Percentiles rank a stretch among this genome's conserved stretches.
These are phyloP conservation scores for Sinocyclocheilus rhinocerous DNA, from an alignment of 2,113 vertebrate species.

Conservation along the genomic window DNA sequence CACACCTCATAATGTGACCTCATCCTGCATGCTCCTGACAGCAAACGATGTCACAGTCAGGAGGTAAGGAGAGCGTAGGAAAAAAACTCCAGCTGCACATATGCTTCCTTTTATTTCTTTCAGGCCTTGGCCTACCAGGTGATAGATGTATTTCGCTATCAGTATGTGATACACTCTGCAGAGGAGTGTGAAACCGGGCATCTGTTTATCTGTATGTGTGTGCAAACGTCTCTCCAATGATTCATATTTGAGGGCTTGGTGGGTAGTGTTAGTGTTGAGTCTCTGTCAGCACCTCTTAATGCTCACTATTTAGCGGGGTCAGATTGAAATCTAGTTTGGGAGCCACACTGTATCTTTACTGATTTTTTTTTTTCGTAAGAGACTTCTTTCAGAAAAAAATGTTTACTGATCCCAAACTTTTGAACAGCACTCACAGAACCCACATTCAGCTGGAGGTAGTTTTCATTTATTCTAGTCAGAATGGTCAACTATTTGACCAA, in stretches of 20 bases:
- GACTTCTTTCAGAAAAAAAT: no score
- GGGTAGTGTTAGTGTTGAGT: slow-evolving; percentile 50
- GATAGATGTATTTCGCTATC: slow-evolving; percentile 9
- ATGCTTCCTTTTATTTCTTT: slow-evolving; percentile 16
- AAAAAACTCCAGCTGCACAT: not conserved
- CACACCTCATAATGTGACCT: slow-evolving; percentile 18
- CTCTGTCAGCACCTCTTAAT: slow-evolving; percentile 59
- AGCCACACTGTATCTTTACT: not conserved
- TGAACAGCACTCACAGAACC: no score
- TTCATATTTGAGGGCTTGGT: slow-evolving; percentile 65
- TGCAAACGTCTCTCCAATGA: slow-evolving; percentile 60
- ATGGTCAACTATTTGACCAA: not conserved
- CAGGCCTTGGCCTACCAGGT: not conserved
- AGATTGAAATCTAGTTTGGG: not conserved
- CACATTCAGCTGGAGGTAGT: no score
- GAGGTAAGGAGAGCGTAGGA: not conserved
- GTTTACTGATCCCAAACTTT: no score
- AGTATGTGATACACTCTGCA: slow-evolving; percentile 1
- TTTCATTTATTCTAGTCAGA: not conserved
- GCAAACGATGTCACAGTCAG: not conserved
- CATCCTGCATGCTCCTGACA: slow-evolving; percentile 29
- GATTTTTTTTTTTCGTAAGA: no score
- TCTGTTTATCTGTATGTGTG: slow-evolving; percentile 57
- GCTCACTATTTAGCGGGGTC: slow-evolving; percentile 9
- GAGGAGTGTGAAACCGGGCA: not conserved